phyloP scores from a whole-genome alignment of 2,113 vertebrate species.

The Petroica traversi region DNA sequence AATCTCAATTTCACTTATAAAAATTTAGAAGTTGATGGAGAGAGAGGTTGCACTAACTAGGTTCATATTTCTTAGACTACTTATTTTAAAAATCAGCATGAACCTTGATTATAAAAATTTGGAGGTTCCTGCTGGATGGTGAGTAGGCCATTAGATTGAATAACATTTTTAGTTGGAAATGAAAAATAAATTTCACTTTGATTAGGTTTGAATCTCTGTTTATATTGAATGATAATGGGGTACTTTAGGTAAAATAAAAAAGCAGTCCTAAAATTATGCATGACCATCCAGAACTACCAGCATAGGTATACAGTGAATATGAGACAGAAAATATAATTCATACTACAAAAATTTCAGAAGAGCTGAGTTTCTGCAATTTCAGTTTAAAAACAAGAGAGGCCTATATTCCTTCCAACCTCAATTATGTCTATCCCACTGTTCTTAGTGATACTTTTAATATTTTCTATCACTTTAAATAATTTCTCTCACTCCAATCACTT shows the following conservation, averaged over 20 bases:
- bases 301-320: not conserved
- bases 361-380: not conserved
- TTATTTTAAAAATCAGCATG: not conserved
- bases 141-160: not conserved
- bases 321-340: not conserved
- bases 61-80: not conserved
- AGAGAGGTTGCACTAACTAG: accelerated
- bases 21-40: not conserved
- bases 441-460: not conserved
- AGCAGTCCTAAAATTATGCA: not conserved
- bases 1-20: not conserved
- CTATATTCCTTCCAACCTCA: not conserved
- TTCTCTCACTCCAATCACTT: not conserved
- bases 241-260: not conserved
- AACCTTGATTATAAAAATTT: not conserved
- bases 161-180: not conserved
- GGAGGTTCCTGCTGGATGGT: not conserved
- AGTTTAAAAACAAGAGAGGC: not conserved
- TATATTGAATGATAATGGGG: not conserved
- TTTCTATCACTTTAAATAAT: not conserved
- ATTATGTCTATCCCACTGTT: not conserved
- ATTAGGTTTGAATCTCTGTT: not conserved
- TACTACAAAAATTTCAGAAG: not conserved
- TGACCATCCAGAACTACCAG: not conserved
- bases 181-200: not conserved